Conservation (phyloP, 2,113 vertebrate species). For the Cyprinodon brontotheroides region DNA sequence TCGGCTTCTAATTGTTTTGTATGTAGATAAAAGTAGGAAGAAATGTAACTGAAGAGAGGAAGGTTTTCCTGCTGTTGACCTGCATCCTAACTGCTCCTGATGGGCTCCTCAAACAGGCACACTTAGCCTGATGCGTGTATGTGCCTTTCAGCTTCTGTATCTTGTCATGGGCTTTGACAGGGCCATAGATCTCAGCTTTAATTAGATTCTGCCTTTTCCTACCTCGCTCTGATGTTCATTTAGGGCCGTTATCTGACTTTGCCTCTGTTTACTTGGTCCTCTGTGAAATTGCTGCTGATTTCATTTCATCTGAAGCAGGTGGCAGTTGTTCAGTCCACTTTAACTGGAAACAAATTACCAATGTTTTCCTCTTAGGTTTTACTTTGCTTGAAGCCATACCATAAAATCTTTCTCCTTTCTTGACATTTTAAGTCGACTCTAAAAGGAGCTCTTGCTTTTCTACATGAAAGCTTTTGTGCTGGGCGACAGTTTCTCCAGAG, state of each 20-base stretch:
- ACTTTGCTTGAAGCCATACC: constrained; percentile 29
- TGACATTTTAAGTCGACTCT: not conserved
- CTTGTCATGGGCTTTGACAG: constrained; percentile 44
- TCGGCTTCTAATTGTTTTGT: too few species aligned
- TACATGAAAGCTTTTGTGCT: not conserved
- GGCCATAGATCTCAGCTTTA: constrained; percentile 62
- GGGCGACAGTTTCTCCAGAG: not conserved
- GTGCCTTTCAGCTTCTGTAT: constrained; percentile 25
- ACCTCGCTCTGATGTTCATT: constrained; percentile 34
- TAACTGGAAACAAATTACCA: constrained; percentile 1
- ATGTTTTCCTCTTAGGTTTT: constrained; percentile 25
- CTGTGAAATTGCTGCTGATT: constrained; percentile 36
- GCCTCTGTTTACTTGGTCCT: constrained; percentile 39
- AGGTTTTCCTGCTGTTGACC: not conserved
- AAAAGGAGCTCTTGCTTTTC: not conserved
- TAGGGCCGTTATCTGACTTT: constrained; percentile 25
- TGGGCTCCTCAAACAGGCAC: constrained; percentile 45
- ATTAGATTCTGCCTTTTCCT: constrained; percentile 61
- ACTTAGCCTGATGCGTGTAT: constrained; percentile 22
- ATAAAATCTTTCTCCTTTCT: not conserved
- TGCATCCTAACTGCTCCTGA: constrained; percentile 17
- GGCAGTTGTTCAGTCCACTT: constrained; percentile 48
- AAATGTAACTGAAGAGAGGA: not conserved
- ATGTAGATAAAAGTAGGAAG: too few species aligned
- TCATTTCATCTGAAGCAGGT: constrained; percentile 44